Base-by-base conservation (phyloP, 2,113 vertebrate genomes). In the Uropsilus gracilis region DNA sequence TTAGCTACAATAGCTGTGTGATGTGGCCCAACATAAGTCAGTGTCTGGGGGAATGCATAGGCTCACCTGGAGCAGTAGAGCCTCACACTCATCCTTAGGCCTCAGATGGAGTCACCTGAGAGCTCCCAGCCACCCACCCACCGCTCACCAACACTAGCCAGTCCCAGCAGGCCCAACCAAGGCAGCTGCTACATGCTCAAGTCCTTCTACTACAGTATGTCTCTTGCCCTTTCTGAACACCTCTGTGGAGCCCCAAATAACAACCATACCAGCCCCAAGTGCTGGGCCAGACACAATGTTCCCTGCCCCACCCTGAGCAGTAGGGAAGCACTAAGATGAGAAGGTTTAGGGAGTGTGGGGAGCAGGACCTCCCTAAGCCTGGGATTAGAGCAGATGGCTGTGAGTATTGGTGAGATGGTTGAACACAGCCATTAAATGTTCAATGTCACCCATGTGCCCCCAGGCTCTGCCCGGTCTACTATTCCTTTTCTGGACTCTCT, bases 401-500 rank as follows among this genome's bases (percentile, higher is more conserved):
- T 22, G 39, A 9, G 8, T 37, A 34, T 39, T 8, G 42, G 39
- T 14, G 13, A 2, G 8, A 28, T 22, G 39, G 46, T 14, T 24
- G 32, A 22, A 37, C 18, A 16, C 2, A 16, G 37, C 53, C 57
- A 2, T 34, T 3, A 26, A 78, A 34, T 37, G 57, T 28, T 28
- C 2, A 22, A 20, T 8, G 53, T n/a, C 46, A 7, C 44, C 14
- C 63, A 3, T 9, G 0, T 5, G 0, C 46, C 22, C 50, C 32
- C 13, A 14, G 10, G 17, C 37, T 37, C 28, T 3, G 26, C 8
- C 18, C 26, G 11, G 2, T 28, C 4, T 5, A 8, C 22, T 0
- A 2, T 18, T 11, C 8, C 66, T 26, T 48, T 10, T 30, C 32
- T 59, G 18, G 39, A 53, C 6, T 7, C n/a, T 72, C 34, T 34